phyloP scores from a whole-genome alignment of 2,113 vertebrate species.

The Protomyctophum bolini region DNA sequence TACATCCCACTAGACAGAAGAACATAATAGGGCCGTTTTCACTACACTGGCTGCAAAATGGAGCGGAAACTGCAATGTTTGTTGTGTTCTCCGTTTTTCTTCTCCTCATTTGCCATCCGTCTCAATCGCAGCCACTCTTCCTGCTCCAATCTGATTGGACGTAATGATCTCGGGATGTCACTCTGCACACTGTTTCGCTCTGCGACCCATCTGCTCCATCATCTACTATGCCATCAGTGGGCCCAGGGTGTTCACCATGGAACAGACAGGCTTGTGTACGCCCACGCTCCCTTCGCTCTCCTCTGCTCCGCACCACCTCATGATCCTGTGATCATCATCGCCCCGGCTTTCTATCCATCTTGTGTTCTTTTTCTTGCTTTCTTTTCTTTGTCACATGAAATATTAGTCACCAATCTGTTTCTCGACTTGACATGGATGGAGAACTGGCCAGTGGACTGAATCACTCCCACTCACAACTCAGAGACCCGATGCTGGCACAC shows the following conservation, averaged over 20 bases:
- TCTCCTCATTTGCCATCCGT: constrained; percentile 72
- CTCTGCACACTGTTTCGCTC: constrained; percentile 59
- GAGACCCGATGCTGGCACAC: constrained; percentile 42
- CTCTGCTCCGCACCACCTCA: constrained; percentile 12
- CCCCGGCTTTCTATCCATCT: constrained; percentile 8
- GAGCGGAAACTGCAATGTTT: constrained; percentile 57
- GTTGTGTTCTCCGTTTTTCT: constrained; percentile 64
- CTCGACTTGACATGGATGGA: constrained; percentile 41
- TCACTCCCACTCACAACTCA: constrained; percentile 37
- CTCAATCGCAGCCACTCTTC: constrained; percentile 66
- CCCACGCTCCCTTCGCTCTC: constrained; percentile 60
- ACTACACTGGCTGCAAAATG: constrained; percentile 48
- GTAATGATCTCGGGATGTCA: constrained; percentile 76
- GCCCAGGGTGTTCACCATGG: constrained; percentile 50
- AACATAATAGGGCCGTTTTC: constrained; percentile 49
- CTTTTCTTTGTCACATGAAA: background rate
- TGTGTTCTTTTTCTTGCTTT: constrained; percentile 7
- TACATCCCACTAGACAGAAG: constrained; percentile 4
- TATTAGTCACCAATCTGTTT: constrained; percentile 57
- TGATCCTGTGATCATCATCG: constrained; percentile 11
- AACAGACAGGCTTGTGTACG: constrained; percentile 51
- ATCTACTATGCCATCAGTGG: constrained; percentile 50
- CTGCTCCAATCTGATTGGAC: constrained; percentile 73
- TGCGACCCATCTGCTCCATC: constrained; percentile 65
- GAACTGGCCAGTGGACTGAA: constrained; percentile 35